Conservation (phyloP, 2,797 vertebrate genomes). For the Liparis tanakae region DNA sequence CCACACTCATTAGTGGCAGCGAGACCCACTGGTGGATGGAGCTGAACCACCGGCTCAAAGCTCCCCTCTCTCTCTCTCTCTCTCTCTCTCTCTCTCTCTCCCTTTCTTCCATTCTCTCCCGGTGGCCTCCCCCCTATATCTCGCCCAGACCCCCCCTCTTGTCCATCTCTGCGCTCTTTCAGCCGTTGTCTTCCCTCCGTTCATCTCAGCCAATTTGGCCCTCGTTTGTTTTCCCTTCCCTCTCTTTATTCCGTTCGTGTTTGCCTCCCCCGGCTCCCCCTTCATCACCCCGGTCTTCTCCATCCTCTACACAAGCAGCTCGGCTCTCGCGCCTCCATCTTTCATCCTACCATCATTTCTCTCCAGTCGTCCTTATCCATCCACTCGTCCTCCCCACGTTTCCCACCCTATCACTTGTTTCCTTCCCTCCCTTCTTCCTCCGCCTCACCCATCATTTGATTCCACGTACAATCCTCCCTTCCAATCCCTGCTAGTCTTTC, state of each 20-base stretch:
- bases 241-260: constrained; percentile 30
- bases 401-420: constrained; percentile 10
- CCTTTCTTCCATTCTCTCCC: constrained; percentile 37
- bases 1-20: constrained; percentile 81
- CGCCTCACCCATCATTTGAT: constrained; percentile 45
- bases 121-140: constrained; percentile 34
- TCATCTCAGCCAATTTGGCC: constrained; percentile 65
- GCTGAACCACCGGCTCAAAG: constrained; percentile 77
- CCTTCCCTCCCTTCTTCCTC: constrained; percentile 23
- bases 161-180: constrained; percentile 37
- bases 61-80: constrained; percentile 15
- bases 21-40: constrained; percentile 75
- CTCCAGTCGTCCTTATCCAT: constrained; percentile 23
- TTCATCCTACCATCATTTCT: constrained; percentile 33
- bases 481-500: constrained; percentile 60
- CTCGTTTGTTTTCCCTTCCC: constrained; percentile 51
- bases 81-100: constrained; percentile 6
- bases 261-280: constrained; percentile 34
- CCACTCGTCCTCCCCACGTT: constrained; percentile 5
- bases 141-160: constrained; percentile 26
- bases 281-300: constrained; percentile 38
- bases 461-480: constrained; percentile 54
- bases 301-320: constrained; percentile 26
- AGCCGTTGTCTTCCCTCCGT: constrained; percentile 40
- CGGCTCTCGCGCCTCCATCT: constrained; percentile 31